Percentiles rank a stretch among this genome's conserved stretches.
phyloP scores from a whole-genome alignment of 2,797 vertebrate genomes.

The Rhinatrema bivittatum region DNA sequence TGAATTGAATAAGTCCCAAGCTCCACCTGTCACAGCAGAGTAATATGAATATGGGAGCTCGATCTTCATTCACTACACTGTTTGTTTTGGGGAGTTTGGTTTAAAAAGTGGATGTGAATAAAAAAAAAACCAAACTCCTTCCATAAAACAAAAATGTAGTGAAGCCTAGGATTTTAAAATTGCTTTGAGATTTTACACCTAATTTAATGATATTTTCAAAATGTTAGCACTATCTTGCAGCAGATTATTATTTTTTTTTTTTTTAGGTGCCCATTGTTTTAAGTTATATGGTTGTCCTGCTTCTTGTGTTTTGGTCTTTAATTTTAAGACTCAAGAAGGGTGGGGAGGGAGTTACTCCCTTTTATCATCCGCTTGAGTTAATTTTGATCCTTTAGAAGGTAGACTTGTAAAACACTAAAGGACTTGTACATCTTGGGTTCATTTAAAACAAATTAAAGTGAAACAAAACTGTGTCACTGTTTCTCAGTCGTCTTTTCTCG shows the following conservation, averaged over 20 bases:
- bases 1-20: no score
- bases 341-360: conserved; percentile 3
- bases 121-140: no score
- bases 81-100: no score
- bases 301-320: conserved; percentile 20
- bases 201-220: conserved; percentile 26
- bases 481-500: no score
- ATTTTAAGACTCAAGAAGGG: conserved; percentile 28
- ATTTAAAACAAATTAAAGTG: conserved; percentile 37
- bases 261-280: no score
- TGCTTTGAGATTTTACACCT: not conserved
- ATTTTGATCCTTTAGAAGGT: conserved; percentile 35
- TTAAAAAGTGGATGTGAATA: no score
- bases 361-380: conserved; percentile 22
- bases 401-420: conserved; percentile 30
- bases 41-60: no score
- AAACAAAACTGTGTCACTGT: not conserved
- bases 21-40: no score
- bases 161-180: conserved; percentile 5
- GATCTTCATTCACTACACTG: no score
- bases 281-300: conserved; percentile 20
- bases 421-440: conserved; percentile 28
- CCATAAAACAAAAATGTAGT: conserved; percentile 10
- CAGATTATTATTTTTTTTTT: conserved; percentile 50
- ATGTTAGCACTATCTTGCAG: conserved; percentile 46